Conservation (phyloP, 2,888 invertebrate species). For the Parnassius glacialis region DNA sequence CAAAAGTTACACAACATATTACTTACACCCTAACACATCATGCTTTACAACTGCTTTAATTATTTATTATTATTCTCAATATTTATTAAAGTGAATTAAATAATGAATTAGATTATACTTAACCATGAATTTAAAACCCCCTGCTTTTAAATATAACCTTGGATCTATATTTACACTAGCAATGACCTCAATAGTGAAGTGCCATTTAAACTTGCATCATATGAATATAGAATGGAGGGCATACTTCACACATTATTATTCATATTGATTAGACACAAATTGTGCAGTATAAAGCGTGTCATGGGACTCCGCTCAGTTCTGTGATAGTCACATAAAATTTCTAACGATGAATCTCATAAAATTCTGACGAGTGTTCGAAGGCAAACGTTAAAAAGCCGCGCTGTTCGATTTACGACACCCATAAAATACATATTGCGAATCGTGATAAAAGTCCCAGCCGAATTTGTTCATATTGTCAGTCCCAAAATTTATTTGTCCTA, state of each 20-base stretch:
- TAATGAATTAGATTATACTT: no score
- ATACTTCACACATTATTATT: slow-evolving; percentile 41
- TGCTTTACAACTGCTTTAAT: no score
- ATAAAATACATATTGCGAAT: slow-evolving; percentile 80
- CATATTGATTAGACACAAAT: slow-evolving; percentile 50
- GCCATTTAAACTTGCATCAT: neutral
- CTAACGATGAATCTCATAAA: slow-evolving; percentile 71
- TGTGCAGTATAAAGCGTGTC: slow-evolving; percentile 50
- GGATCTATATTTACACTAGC: neutral
- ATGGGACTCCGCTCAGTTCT: slow-evolving; percentile 47
- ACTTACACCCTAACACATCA: no score
- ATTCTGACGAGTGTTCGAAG: slow-evolving; percentile 66
- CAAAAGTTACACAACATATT: no score
- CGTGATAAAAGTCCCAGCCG: slow-evolving; percentile 71
- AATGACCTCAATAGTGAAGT: slow-evolving; percentile 1
- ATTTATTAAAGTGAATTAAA: no score
- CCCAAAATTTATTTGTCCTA: slow-evolving; percentile 55
- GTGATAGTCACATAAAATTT: slow-evolving; percentile 64
- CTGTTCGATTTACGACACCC: slow-evolving; percentile 72
- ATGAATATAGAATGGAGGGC: neutral
- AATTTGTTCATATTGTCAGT: slow-evolving; percentile 65
- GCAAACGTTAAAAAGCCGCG: slow-evolving; percentile 77
- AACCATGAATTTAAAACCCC: no score
- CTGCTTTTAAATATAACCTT: slow-evolving; percentile 1
- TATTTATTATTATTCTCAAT: no score